phyloP scores from a whole-genome alignment of 2,888 invertebrate genomes.

The Nezara viridula region DNA sequence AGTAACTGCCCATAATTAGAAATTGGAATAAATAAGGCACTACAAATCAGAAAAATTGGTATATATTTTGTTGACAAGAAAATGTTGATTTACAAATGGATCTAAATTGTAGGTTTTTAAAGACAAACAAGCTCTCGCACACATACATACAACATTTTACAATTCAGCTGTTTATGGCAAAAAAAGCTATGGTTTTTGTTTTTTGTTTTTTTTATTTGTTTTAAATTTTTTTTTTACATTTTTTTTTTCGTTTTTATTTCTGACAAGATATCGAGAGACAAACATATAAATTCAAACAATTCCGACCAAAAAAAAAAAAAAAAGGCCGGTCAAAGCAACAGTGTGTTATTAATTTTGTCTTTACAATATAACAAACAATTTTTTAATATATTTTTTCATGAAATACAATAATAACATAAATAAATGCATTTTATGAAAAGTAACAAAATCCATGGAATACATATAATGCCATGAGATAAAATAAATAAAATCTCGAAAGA shows the following conservation, averaged over 20 bases:
- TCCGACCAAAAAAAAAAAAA: constrained; percentile 54
- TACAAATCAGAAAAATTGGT: constrained; percentile 66
- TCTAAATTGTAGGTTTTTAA: constrained; percentile 65
- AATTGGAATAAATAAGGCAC: constrained; percentile 47
- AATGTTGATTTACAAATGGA: constrained; percentile 66
- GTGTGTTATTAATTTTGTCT: constrained; percentile 61
- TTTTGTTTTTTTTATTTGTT: constrained; percentile 59
- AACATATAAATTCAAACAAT: constrained; percentile 63
- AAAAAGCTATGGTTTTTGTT: constrained; percentile 60
- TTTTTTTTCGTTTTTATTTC: constrained; percentile 52
- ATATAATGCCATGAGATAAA: constrained; percentile 57
- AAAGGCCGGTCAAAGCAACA: constrained; percentile 62
- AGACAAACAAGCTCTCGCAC: constrained; percentile 66
- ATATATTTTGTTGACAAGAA: constrained; percentile 66
- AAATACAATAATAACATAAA: constrained; percentile 64
- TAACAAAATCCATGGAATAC: constrained; percentile 63
- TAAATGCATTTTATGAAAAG: constrained; percentile 64
- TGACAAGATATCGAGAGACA: constrained; percentile 63
- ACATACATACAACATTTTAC: constrained; percentile 65
- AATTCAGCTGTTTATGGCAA: constrained; percentile 63
- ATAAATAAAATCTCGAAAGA: constrained; percentile 59
- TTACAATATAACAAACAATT: constrained; percentile 60
- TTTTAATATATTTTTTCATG: constrained; percentile 61
- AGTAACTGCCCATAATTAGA: background rate
- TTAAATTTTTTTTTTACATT: constrained; percentile 59